Evolutionary conservation across 2,113 vertebrate genomes (phyloP), one percentile per base, ranked within the genome.

Genomic region (Dicentrarchus labrax): DNA sequence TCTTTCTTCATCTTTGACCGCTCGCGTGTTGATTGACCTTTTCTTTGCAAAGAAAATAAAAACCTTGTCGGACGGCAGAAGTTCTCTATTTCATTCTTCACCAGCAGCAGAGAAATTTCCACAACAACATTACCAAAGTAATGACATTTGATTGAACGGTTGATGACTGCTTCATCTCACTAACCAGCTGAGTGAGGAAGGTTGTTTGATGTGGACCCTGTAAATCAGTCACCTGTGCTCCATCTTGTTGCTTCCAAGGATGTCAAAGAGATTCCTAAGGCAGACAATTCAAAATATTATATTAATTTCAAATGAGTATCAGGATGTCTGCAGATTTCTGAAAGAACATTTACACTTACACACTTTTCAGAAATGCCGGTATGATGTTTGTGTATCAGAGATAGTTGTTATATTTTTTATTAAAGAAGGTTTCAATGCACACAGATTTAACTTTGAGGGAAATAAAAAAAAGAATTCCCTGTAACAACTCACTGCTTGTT

Each of bases 171-270:
- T 75, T 48, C 30, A 62, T 10, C 19, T 51, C 22, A 30, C 22
- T 59, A 60, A 43, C 51, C 70, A 30, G 54, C 39, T 21, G 71
- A 24, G 10, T 30, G 15, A 30, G 56, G 39, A 24, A 21, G 12
- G 21, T 1, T 1, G 4, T 17, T 13, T 8, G 30, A 0, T 0
- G 0, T 0, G 1, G 5, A 6, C 8, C 0, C 6, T 72, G 59
- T 11, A 54, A 22, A 41, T 4, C 2, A 16, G 67, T 41, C 36
- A n/a, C 4, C n/a, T n/a, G 1, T n/a, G 2, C 6, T 48, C 6
- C 9, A 10, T 15, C 12, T 12, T 59, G 62, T 48, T 16, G 13
- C 39, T 54, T 56, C 60, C 41, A 16, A 0, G 0, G 24, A 13
- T 8, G 16, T 54, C 71, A 54, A 22, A n/a, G 1, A 54, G 11